A percentile compares a stretch with the other conserved stretches of the same genome.
phyloP scores from a whole-genome alignment of 30 jellyfish, hydroid and myxozoan genomes.

The Catostylus mosaicus region DNA sequence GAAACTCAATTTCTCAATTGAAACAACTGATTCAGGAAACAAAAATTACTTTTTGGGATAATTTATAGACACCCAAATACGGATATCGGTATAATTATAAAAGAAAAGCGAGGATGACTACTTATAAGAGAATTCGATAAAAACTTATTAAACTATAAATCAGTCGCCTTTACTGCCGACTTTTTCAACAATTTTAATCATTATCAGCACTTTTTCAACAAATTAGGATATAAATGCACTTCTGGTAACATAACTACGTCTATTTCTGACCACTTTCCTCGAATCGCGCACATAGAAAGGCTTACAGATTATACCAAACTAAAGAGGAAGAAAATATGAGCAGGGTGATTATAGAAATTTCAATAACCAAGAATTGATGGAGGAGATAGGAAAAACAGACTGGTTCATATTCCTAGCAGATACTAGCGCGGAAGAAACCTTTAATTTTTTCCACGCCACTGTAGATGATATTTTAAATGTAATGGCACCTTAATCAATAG shows the following conservation, averaged over 20 bases:
- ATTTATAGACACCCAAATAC: background rate
- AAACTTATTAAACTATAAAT: background rate
- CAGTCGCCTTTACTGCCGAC: constrained; percentile 11
- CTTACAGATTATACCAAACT: background rate
- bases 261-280: constrained; percentile 13
- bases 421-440: too few relatives aligned
- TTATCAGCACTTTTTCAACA: constrained; percentile 16
- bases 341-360: constrained; percentile 1
- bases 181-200: background rate
- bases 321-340: background rate
- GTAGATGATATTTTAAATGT: too few relatives aligned
- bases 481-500: too few relatives aligned
- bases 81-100: background rate
- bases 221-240: constrained; percentile 12
- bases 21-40: background rate
- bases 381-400: constrained; percentile 6
- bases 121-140: background rate
- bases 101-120: too few relatives aligned
- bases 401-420: too few relatives aligned
- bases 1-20: background rate
- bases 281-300: constrained; percentile 3
- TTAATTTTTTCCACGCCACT: too few relatives aligned
- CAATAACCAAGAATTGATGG: constrained; percentile 1
- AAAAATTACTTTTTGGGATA: background rate
- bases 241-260: constrained; percentile 2